Percentiles rank a stretch among this genome's conserved stretches.
Conservation (phyloP, 2,888 invertebrate genomes). For the Crocallis elinguaria region DNA sequence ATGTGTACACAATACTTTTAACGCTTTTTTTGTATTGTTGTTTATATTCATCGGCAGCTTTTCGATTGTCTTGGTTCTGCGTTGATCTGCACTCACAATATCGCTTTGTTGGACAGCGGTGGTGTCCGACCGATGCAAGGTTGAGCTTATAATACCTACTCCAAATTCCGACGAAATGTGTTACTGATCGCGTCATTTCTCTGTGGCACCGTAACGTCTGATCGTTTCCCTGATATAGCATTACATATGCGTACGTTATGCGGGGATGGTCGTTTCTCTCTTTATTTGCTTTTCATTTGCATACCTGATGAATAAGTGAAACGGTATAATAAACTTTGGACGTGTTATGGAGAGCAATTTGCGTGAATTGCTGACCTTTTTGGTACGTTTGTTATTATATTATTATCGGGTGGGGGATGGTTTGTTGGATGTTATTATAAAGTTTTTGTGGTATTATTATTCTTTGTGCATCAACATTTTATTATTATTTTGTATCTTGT, state of each 20-base stretch:
- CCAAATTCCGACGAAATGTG: not conserved
- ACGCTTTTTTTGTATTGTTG: no score
- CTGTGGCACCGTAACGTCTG: conserved; percentile 63
- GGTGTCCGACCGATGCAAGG: no score
- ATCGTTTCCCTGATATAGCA: conserved; percentile 71
- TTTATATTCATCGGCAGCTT: no score
- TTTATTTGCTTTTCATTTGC: conserved; percentile 75
- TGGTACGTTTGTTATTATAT: conserved; percentile 32
- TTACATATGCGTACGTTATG: conserved; percentile 45
- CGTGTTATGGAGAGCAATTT: conserved; percentile 40
- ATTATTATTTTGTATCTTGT: not conserved
- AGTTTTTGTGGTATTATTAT: not conserved
- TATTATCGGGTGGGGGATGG: conserved; percentile 27
- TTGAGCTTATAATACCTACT: no score
- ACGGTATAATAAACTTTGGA: conserved; percentile 54
- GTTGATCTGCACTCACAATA: no score
- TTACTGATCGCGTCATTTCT: not conserved
- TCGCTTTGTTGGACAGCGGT: no score
- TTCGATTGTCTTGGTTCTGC: no score
- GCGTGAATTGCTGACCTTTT: conserved; percentile 38
- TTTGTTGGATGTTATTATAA: conserved; percentile 15
- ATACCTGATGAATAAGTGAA: conserved; percentile 66
- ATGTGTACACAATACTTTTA: no score
- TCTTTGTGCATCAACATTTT: not conserved
- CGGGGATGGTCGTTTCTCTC: conserved; percentile 62